Evolutionary conservation across 2,888 invertebrate species (phyloP), one percentile per base, ranked within the genome.

Genomic region (Mesorhabditis spiculigera): DNA sequence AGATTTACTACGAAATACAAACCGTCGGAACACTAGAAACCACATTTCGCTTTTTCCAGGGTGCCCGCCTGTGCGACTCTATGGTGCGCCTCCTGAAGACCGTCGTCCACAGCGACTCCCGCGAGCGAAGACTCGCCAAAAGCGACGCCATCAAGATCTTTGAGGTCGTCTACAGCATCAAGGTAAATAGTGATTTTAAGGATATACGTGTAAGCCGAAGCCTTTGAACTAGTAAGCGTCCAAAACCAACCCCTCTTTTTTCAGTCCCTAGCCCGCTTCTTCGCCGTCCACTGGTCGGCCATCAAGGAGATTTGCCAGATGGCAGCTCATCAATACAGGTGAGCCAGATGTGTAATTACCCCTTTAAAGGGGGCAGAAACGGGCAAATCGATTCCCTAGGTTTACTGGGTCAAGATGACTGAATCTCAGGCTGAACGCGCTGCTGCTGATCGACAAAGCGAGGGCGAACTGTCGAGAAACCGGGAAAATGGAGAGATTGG

Each of bases 51-150:
- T 13, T 43, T 13, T 43, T 82, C 28, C 80, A 89, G 89, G 92
- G 92, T 78, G 84, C 93, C 82, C 88, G 92, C 86, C 89, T 90
- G 88, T 89, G 92, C 83, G 90, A 91, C 80, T 88, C 89, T 81
- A 90, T 91, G 45, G 90, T 90, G 81, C 89, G 90, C 72, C 85
- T 89, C 16, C 88, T 91, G 58, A 88, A 89, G 72, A 88, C 89
- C 0, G 84, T 92, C 8, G 90, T 91, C 68, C 91, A 91, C 84
- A 87, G 92, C 43, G 92, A 92, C 86, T 89, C 91, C 62, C 71
- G 72, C 65, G 73, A 76, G 65, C 61, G 71, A 41, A 65, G 71
- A 28, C 66, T 82, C 13, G 64, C 74, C 1, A 79, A 79, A 67
- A 70, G 50, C 13, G 70, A 73, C 50, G 78, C 77, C 8, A 16